Conservation (phyloP, 2,888 invertebrate genomes). For the Pediacus dermestoides region DNA sequence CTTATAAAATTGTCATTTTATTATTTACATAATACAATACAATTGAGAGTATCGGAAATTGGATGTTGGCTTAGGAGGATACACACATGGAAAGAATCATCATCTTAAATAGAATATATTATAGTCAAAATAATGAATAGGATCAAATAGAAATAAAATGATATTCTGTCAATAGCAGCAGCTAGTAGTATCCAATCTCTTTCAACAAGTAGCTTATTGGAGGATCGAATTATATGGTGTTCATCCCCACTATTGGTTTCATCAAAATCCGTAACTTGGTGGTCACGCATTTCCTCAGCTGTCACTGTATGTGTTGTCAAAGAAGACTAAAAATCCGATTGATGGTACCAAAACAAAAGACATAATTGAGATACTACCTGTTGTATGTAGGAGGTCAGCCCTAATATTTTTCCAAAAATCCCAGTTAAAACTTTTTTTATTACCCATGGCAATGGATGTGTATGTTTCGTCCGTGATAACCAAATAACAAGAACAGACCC, state of each 20-base stretch:
- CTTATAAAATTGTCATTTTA: too few relatives aligned
- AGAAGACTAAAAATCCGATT: slow-evolving; percentile 26
- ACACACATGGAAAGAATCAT: too few relatives aligned
- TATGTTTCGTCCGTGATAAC: slow-evolving; percentile 51
- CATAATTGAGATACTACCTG: slow-evolving; percentile 40
- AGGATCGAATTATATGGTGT: slow-evolving; percentile 44
- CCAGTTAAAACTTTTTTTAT: slow-evolving; percentile 51
- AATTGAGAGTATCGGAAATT: too few relatives aligned
- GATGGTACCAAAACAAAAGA: slow-evolving; percentile 12
- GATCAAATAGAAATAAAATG: slow-evolving; percentile 57
- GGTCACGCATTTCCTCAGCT: slow-evolving; percentile 49
- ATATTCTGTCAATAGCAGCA: slow-evolving; percentile 60
- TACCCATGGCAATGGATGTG: slow-evolving; percentile 52
- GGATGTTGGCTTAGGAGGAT: too few relatives aligned
- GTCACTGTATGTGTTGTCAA: slow-evolving; percentile 37
- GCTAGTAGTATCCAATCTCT: slow-evolving; percentile 64
- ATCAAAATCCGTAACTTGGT: slow-evolving; percentile 47
- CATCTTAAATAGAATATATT: slow-evolving; percentile 47
- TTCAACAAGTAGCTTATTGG: slow-evolving; percentile 44
- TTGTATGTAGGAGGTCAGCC: slow-evolving; percentile 47
- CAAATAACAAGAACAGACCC: slow-evolving; percentile 55
- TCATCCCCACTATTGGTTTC: slow-evolving; percentile 45
- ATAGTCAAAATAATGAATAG: slow-evolving; percentile 55
- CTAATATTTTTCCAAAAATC: slow-evolving; percentile 48
- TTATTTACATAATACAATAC: too few relatives aligned